Evolutionary conservation across 2,888 invertebrate genomes (phyloP), one percentile per base, ranked within the genome.

Genomic region (Halictus quadricinctus): DNA sequence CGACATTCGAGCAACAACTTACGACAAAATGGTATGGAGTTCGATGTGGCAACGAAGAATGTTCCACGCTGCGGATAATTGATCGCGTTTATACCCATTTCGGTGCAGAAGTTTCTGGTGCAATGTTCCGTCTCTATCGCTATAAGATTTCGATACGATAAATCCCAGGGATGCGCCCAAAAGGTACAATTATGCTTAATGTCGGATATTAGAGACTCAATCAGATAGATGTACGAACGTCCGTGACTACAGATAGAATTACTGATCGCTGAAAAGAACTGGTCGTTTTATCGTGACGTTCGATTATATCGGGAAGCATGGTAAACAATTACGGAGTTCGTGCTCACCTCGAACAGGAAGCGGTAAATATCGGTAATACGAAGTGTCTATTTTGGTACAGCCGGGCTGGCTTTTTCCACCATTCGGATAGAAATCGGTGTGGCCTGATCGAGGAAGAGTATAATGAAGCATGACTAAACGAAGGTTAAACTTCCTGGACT

Each of bases 351-450:
- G 82, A 81, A 93, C 92, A 1, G 95, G 94, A 76, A 94, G 90
- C 1, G 94, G 94, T 21, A 95, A 72, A 13, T 95, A 88, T 25
- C 93, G 91, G 0, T 95, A 92, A 92, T 94, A 94, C 2, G 95
- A 87, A 0, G 76, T 78, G 8, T 87, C 43, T 41, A 72, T 70
- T 54, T 6, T 77, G n/a, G 88, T 76, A 89, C 97, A 97, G 0
- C 96, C 97, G 0, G 97, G 97, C 91, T 97, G 97, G 74, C 95
- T 95, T 94, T 95, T 95, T 0, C 97, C 97, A 0, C 97, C 97
- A 84, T 97, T 97, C 1, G 96, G 96, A 93, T 96, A 97, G 91
- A 96, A 97, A 92, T 97, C 97, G 3, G 96, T 95, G 88, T 96
- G 95, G 74, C 96, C 96, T 96, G 46, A 79, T 69, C 21, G 4